Evolutionary conservation across 2,888 invertebrate species (phyloP).

Genomic region (Bombylius major): DNA sequence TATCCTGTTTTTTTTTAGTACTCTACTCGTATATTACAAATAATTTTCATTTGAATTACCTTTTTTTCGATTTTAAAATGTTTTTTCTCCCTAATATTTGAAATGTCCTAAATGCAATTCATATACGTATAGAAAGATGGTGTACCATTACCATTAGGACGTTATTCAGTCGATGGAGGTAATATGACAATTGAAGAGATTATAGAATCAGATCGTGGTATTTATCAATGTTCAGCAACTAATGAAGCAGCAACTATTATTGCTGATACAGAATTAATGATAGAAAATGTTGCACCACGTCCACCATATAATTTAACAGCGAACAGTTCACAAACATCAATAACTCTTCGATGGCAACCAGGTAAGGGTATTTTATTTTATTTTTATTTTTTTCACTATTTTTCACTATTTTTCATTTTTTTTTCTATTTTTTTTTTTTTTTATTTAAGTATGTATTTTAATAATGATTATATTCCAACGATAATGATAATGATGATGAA

Average conservation of each 20-base stretch:
- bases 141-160: slow-evolving; percentile 50
- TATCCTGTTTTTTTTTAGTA: too few relatives aligned
- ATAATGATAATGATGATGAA: neutral
- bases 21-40: too few relatives aligned
- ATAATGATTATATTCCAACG: neutral
- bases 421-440: too few relatives aligned
- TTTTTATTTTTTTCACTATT: too few relatives aligned
- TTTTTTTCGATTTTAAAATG: too few relatives aligned
- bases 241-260: slow-evolving; percentile 81
- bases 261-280: slow-evolving; percentile 65
- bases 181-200: slow-evolving; percentile 75
- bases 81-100: too few relatives aligned
- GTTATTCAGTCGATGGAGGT: slow-evolving; percentile 54
- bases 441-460: too few relatives aligned
- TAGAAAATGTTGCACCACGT: slow-evolving; percentile 78
- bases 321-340: slow-evolving; percentile 53
- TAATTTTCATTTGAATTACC: too few relatives aligned
- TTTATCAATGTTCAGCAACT: slow-evolving; percentile 68
- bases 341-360: slow-evolving; percentile 73
- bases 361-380: slow-evolving; percentile 29
- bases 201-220: slow-evolving; percentile 74
- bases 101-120: too few relatives aligned
- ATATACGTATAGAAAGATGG: slow-evolving; percentile 57
- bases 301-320: slow-evolving; percentile 80
- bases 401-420: too few relatives aligned